Percentiles rank a stretch among this genome's conserved stretches.
Evolutionary conservation across 2,888 invertebrate genomes (phyloP).

Genomic region (Eristalis intricaria): DNA sequence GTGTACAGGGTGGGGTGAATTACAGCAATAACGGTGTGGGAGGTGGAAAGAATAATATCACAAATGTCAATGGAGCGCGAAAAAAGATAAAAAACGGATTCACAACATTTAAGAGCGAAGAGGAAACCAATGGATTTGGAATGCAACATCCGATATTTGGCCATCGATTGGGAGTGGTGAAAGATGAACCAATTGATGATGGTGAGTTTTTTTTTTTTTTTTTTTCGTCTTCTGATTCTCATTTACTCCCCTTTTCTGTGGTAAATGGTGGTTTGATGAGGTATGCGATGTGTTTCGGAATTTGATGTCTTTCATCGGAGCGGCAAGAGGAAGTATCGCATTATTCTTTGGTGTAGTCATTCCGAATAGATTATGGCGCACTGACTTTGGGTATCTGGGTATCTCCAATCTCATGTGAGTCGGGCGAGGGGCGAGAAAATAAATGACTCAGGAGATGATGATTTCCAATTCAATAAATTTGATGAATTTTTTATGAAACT

Average conservation of each 20-base stretch:
- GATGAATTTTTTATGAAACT: conserved; percentile 4
- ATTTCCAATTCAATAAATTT: conserved; percentile 5
- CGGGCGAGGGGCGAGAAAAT: not conserved
- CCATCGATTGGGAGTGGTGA: conserved; percentile 78
- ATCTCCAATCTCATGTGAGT: too few species aligned
- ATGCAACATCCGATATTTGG: conserved; percentile 80
- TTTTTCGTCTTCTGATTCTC: not conserved
- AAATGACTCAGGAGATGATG: conserved; percentile 19
- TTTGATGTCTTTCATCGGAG: not conserved
- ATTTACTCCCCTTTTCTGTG: not conserved
- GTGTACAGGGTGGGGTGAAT: conserved; percentile 57
- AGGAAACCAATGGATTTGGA: conserved; percentile 72
- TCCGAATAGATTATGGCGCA: not conserved
- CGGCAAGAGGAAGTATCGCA: not conserved
- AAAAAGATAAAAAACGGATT: conserved; percentile 62
- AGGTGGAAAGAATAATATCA: conserved; percentile 29
- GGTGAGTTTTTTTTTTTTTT: conserved; percentile 73
- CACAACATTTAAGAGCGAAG: conserved; percentile 53
- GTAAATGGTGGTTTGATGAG: not conserved
- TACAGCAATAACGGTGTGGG: conserved; percentile 28
- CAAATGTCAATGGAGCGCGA: conserved; percentile 39
- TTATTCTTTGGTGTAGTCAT: not conserved
- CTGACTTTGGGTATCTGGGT: not conserved
- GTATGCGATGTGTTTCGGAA: not conserved
- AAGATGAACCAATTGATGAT: conserved; percentile 78